Evolutionary conservation across 2,797 vertebrate species (phyloP), one percentile per base, ranked within the genome.

Genomic region (Pterois miles): DNA sequence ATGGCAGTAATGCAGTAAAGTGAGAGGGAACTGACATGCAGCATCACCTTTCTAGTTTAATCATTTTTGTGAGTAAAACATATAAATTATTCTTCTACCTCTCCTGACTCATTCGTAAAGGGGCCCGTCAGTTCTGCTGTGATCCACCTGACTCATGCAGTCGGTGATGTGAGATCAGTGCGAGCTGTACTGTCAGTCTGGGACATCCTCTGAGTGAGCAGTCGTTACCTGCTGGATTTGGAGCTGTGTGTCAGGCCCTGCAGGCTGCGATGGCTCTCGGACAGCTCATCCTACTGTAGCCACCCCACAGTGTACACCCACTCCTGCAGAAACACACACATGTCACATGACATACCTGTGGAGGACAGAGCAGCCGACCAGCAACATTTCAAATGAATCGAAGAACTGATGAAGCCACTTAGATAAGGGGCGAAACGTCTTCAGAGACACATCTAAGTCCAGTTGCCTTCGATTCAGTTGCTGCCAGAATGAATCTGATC

Each of bases 221-320:
- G 25, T 59, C 46, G 57, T 89, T 94, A 95, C 95, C 95, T 95
- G 92, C 93, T 60, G 86, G 91, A 84, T 86, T 83, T 84, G 89
- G 63, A 90, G 82, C 46, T 85, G 83, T 89, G 84, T 84, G 75
- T 95, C 86, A 95, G 89, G 93, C 91, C 85, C 91, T 52, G 64
- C 76, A 80, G 88, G 91, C 79, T 84, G 89, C 48, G 78, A 81
- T 63, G 69, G 74, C 79, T 89, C 66, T 53, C 46, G 78, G 87
- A 84, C 76, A 78, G 82, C 80, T 92, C 92, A 94, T 95, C 80
- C 84, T 93, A 89, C 77, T 76, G 82, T 88, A 63, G 84, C 86
- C 84, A 75, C 82, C 87, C 85, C 64, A 71, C 71, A 57, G 77
- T 72, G 63, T 72, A 63, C 65, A 73, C 74, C 68, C 52, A 88